Base-by-base conservation (phyloP, 2,113 vertebrate species). In the Erythrocercus mccallii region DNA sequence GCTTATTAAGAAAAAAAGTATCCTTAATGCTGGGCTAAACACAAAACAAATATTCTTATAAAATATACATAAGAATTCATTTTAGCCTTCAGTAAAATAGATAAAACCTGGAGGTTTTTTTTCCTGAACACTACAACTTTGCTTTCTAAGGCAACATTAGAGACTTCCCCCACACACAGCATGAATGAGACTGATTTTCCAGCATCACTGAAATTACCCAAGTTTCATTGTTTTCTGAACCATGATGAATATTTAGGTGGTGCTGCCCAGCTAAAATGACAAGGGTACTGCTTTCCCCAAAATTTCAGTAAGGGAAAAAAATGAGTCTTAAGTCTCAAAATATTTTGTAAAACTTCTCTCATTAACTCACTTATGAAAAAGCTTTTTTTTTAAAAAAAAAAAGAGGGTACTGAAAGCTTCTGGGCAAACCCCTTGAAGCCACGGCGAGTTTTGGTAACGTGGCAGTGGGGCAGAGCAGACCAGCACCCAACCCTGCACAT, bases 11-110 rank as follows among this genome's bases (percentile, higher is more conserved):
- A 77, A 86, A 94, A 81, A 95, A 86, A 17, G 76, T 58, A 73
- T 53, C 40, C 88, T 83, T 96, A 88, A 90, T 58, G 74, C 64
- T 68, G 60, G 87, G 94, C 92, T 96, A 95, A 87, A 97, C 97
- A 94, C 92, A 95, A 98, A 97, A 93, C 42, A 96, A 82, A 96
- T 95, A 97, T 97, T 96, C 93, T 94, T 95, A 97, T 97, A 72
- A 98, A 97, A 97, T 96, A 98, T 96, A 95, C 89, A 97, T 94
- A 94, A 45, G 86, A 90, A 79, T 71, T 97, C 95, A 78, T 97
- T 96, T 94, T 92, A 23, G 51, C 93, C 91, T 79, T 97, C 74
- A 62, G 96, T 92, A 94, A 96, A 90, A 96, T 25, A 96, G 90
- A 95, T 73, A 91, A 91, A 96, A 97, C 56, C 28, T 37, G 53